These are phyloP conservation scores for Oxygymnocypris stewartii DNA, from an alignment of 2,113 vertebrate species.

Conservation along the genomic window DNA sequence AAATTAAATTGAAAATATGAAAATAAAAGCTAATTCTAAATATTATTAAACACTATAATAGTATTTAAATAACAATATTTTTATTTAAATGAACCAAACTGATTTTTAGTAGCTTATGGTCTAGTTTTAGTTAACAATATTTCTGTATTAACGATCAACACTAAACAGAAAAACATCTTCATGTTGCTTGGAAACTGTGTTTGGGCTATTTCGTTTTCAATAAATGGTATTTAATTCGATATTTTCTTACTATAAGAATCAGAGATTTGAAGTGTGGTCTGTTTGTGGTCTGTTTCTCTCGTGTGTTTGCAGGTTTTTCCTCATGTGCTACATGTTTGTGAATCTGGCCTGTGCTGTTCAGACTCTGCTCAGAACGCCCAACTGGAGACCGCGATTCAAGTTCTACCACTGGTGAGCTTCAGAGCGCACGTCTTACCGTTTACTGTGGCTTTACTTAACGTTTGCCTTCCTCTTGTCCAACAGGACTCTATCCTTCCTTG, in stretches of 20 bases:
- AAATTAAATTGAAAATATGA: not conserved
- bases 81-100: not conserved
- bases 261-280: not conserved
- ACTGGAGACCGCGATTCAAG: conserved; percentile 97
- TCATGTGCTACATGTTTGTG: conserved; percentile 99
- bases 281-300: not conserved
- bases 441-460: not conserved
- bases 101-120: not conserved
- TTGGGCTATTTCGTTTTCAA: not conserved
- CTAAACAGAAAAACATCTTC: not conserved
- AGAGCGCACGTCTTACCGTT: not conserved
- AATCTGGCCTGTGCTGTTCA: conserved; percentile 96
- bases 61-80: not conserved
- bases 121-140: not conserved
- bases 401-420: conserved; percentile 94
- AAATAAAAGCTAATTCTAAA: not conserved
- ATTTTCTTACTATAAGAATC: not conserved
- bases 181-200: not conserved
- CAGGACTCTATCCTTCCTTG: conserved; percentile 98
- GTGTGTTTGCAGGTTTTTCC: conserved; percentile 86
- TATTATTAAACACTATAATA: not conserved
- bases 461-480: not conserved
- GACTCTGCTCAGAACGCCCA: conserved; percentile 92
- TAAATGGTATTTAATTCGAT: not conserved
- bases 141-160: not conserved